Conservation (phyloP, 2,888 invertebrate species). For the Muscina levida region DNA sequence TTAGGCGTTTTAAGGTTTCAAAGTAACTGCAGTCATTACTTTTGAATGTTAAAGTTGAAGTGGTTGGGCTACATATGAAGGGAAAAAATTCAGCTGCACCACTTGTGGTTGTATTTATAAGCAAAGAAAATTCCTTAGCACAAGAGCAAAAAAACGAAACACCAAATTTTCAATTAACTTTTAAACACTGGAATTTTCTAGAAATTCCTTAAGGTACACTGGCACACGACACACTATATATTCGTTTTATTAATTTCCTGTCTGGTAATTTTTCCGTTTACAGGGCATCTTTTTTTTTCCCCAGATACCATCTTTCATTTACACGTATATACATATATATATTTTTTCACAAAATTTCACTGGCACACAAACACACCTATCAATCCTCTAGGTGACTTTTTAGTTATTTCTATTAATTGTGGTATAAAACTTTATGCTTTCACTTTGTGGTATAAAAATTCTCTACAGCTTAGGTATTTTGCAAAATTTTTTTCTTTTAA, state of each 20-base stretch:
- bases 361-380: not conserved
- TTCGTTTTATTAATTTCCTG: too few species aligned
- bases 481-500: not conserved
- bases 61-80: constrained; percentile 28
- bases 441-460: constrained; percentile 3
- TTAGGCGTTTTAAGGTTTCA: constrained; percentile 63
- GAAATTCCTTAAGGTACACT: not conserved
- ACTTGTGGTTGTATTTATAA: constrained; percentile 54
- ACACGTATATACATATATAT: too few species aligned
- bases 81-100: constrained; percentile 42
- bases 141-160: constrained; percentile 11
- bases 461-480: not conserved
- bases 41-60: constrained; percentile 62
- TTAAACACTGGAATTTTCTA: not conserved
- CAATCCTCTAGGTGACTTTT: too few species aligned
- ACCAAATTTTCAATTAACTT: constrained; percentile 5
- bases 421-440: not conserved
- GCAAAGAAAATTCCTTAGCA: constrained; percentile 54
- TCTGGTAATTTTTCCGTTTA: not conserved
- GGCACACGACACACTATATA: too few species aligned
- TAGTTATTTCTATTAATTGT: too few species aligned
- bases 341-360: not conserved
- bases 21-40: constrained; percentile 44
- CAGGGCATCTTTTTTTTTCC: not conserved
- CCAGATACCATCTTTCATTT: too few species aligned